phyloP scores from a whole-genome alignment of 30 jellyfish, hydroid and myxozoan species.

The Euphysa ruthae region DNA sequence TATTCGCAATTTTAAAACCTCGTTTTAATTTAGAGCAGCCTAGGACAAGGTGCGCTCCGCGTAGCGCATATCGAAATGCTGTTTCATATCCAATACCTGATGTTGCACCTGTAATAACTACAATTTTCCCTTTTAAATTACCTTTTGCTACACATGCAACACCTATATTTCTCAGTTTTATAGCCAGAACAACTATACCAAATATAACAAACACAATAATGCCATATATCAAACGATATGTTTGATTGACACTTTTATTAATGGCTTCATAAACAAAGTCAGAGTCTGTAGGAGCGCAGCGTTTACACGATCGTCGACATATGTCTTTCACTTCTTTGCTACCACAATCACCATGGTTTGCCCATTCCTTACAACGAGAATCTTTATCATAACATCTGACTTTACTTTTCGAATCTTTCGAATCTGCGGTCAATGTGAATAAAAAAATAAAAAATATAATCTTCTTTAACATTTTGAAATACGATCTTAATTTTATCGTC shows the following conservation, averaged over 20 bases:
- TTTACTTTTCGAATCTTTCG: too few relatives aligned
- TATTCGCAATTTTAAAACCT: constrained; percentile 26
- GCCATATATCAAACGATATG: neutral
- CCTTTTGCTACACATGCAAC: constrained; percentile 21
- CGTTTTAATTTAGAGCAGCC: constrained; percentile 24
- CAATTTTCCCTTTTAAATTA: constrained; percentile 24
- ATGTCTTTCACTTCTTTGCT: neutral
- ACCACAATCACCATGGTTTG: constrained; percentile 2
- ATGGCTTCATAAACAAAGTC: neutral
- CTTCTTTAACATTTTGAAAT: too few relatives aligned
- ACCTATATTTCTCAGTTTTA: constrained; percentile 2
- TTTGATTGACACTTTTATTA: neutral
- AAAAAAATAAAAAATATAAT: too few relatives aligned
- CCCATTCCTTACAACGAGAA: constrained; percentile 20
- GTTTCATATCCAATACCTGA: constrained; percentile 26
- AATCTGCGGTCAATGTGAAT: too few relatives aligned
- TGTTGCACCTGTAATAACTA: constrained; percentile 34
- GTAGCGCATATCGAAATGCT: constrained; percentile 18
- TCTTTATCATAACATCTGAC: constrained; percentile 19
- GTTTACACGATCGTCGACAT: constrained; percentile 7
- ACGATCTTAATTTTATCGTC: too few relatives aligned
- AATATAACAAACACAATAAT: neutral
- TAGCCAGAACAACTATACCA: constrained; percentile 2
- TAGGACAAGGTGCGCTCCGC: constrained; percentile 15
- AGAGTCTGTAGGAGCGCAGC: neutral